phyloP scores from a whole-genome alignment of 2,888 invertebrate species.

The Cetonia aurata region DNA sequence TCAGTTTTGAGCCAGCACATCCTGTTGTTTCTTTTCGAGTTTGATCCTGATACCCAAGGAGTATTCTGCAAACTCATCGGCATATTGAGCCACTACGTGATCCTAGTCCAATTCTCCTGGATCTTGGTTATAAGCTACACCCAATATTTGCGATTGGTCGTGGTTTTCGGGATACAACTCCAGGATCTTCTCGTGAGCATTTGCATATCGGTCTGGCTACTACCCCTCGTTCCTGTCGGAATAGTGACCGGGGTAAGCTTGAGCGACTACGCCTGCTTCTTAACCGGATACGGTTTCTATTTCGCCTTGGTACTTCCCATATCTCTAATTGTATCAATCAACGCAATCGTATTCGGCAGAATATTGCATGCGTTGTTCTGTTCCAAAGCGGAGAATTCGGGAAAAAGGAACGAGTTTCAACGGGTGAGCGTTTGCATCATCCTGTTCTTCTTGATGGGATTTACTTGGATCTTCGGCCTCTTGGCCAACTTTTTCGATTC shows the following conservation, averaged over 20 bases:
- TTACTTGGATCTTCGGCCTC: conserved; percentile 40
- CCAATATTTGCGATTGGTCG: conserved; percentile 38
- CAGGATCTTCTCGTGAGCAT: background rate
- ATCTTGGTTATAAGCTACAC: conserved; percentile 37
- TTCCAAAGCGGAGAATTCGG: background rate
- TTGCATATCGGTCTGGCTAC: conserved; percentile 21
- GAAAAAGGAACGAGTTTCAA: conserved; percentile 1
- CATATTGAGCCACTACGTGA: conserved; percentile 23
- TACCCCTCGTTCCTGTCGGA: conserved; percentile 31
- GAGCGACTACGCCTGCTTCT: conserved; percentile 25
- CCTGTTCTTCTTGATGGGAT: conserved; percentile 37
- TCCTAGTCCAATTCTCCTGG: conserved; percentile 39
- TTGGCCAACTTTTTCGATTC: conserved; percentile 27
- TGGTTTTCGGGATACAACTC: conserved; percentile 1
- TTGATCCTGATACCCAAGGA: background rate
- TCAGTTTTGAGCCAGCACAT: conserved; percentile 31
- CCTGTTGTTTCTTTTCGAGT: conserved; percentile 24
- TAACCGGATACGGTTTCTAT: conserved; percentile 22
- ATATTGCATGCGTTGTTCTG: conserved; percentile 30
- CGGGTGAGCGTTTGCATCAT: conserved; percentile 31
- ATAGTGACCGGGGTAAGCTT: background rate
- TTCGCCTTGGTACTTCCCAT: conserved; percentile 25
- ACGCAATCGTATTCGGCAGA: conserved; percentile 19
- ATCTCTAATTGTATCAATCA: conserved; percentile 9
- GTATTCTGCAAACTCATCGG: conserved; percentile 18